These are phyloP conservation scores for Columbina picui DNA, from an alignment of 2,113 vertebrate genomes.

Conservation along the genomic window DNA sequence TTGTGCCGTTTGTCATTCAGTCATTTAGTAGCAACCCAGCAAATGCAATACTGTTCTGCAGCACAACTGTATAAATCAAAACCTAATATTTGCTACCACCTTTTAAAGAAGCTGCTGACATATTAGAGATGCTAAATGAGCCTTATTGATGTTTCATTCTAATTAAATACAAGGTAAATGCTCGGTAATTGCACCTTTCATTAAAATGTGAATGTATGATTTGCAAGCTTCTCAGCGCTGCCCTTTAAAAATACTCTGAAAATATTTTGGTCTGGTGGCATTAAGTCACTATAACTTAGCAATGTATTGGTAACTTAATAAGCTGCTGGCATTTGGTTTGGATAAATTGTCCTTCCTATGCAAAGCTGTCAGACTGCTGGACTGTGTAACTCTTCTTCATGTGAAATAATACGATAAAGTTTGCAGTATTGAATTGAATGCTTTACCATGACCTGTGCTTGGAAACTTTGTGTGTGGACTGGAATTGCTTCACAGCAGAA, in stretches of 20 bases:
- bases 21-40: background rate
- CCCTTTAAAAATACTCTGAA: constrained; percentile 69
- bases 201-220: constrained; percentile 62
- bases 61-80: constrained; percentile 64
- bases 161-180: constrained; percentile 72
- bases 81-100: constrained; percentile 50
- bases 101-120: constrained; percentile 59
- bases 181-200: constrained; percentile 59
- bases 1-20: background rate
- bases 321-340: constrained; percentile 69
- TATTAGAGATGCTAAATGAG: constrained; percentile 54
- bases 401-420: constrained; percentile 71
- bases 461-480: constrained; percentile 65
- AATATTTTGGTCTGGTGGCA: constrained; percentile 59
- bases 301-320: constrained; percentile 71
- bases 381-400: constrained; percentile 72
- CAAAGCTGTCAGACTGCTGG: constrained; percentile 71
- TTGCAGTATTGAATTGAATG: constrained; percentile 70
- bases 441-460: constrained; percentile 64
- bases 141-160: constrained; percentile 69
- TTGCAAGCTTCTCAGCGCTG: constrained; percentile 26
- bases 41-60: background rate
- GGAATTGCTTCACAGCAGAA: constrained; percentile 64
- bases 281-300: constrained; percentile 64
- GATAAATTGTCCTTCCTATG: constrained; percentile 65